Base-by-base conservation (phyloP, 1,140 invertebrate genomes). In the Phymastichus coffea region DNA sequence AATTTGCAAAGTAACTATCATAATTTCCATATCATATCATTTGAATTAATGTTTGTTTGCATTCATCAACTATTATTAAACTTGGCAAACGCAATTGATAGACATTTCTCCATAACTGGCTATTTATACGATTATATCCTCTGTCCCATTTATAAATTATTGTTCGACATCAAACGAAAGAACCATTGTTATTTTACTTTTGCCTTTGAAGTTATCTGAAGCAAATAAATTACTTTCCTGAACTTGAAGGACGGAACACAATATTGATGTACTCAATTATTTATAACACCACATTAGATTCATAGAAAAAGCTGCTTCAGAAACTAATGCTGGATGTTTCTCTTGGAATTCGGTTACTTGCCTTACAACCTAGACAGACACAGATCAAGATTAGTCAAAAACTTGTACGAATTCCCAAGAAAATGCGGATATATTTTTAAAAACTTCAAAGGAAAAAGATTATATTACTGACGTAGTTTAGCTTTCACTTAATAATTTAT, bases 221-320 rank as follows among this genome's bases (percentile, higher is more conserved):
- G 19, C 12, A 52, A 54, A 54, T 12, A 37, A 35, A 4, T 30
- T 54, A 54, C 38, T 54, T 54, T 41, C 38, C 38, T 25, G n/a
- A n/a, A n/a, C n/a, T 22, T 43, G 19, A 7, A 40, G 51, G 51
- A 54, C 51, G 38, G 51, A 54, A 43, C n/a, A 30, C 22, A 54
- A 54, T 54, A 9, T n/a, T n/a, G n/a, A n/a, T n/a, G n/a, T 35
- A 33, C 22, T 1, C 19, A 35, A 22, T 30, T 37, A 25, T 44
- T 26, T 40, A 26, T 33, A 30, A 6, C 6, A 33, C 10, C 7
- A 15, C 26, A 38, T 51, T 38, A 25, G 14, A 15, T 40, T 22
- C 15, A 15, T 40, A 26, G 37, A 40, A 52, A 52, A 52, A 40
- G 37, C 49, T 41, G n/a, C 9, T 1, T 23, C 3, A 41, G 28